Percentiles rank a stretch among this genome's conserved stretches.
Conservation (phyloP, 2,888 invertebrate genomes). For the Diarsia mendica region DNA sequence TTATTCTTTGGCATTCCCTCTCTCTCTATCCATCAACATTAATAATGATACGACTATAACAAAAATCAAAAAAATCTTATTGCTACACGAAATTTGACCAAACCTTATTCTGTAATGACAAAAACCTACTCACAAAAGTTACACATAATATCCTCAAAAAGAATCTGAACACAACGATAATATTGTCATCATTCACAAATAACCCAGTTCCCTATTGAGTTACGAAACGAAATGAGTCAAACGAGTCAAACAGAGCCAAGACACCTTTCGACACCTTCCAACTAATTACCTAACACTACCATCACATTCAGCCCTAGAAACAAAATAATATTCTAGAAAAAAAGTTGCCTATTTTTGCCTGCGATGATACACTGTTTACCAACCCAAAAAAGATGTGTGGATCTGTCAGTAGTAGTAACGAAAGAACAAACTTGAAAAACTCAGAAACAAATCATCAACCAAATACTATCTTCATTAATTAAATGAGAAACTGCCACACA, state of each 20-base stretch:
- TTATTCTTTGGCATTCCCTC: too few species aligned
- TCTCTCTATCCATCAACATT: too few species aligned
- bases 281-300: conserved; percentile 51
- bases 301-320: conserved; percentile 15
- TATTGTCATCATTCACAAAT: conserved; percentile 56
- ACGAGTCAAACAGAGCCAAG: conserved; percentile 33
- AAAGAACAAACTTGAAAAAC: neutral
- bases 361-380: neutral
- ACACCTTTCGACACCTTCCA: conserved; percentile 42
- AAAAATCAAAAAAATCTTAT: too few species aligned
- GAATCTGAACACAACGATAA: neutral
- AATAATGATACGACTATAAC: too few species aligned
- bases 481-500: neutral
- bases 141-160: neutral
- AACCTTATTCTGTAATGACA: neutral
- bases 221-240: conserved; percentile 54
- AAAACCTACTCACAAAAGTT: neutral
- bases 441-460: neutral
- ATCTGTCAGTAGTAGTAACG: neutral
- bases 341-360: conserved; percentile 23
- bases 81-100: too few species aligned
- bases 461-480: neutral
- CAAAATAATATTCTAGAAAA: conserved; percentile 7
- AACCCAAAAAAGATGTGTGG: neutral
- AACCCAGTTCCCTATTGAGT: conserved; percentile 45